Evolutionary conservation across 2,888 invertebrate genomes (phyloP), one percentile per base, ranked within the genome.

Genomic region (Deilephila elpenor): DNA sequence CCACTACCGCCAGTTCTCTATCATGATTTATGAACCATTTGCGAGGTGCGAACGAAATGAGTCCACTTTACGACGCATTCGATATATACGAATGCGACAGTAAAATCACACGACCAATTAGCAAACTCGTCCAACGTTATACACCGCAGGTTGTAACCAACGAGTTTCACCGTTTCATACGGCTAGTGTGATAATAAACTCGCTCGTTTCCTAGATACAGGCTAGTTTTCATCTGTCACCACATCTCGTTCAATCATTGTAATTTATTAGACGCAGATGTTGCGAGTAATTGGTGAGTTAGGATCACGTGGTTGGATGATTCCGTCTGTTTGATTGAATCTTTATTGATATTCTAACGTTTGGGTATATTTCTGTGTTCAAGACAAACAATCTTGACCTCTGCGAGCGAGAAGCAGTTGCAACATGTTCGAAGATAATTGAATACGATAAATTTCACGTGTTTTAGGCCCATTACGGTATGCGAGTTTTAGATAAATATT

Each of bases 161-260:
- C 59, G 25, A 73, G 67, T 67, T 73, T 67, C 44, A 37, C 59
- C 67, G 67, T 73, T 72, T 73, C 64, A 67, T 73, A 73, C 59
- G 64, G 67, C 72, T 25, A 59, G 56, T 71, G 64, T 73, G 72
- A 67, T 73, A 73, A 59, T 73, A 73, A 73, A 73, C 67, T 56
- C 64, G 67, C 72, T 56, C 62, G 59, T 73, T 67, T 67, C 72
- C 72, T 59, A 56, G 64, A 59, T 67, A 73, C 64, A n/a, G 37
- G 25, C 37, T n/a, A 25, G 64, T 64, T 67, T 73, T 67, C 59
- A 73, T 37, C 59, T 73, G 67, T 73, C 72, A 67, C 72, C 37
- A 25, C 64, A 67, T 67, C 59, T 44, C 64, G 67, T 73, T 67
- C 59, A 67, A 67, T 67, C 72, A 67, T 73, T 44, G 17, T 59